Base-by-base conservation (phyloP, 2,888 invertebrate species). In the Microctonus brassicae region DNA sequence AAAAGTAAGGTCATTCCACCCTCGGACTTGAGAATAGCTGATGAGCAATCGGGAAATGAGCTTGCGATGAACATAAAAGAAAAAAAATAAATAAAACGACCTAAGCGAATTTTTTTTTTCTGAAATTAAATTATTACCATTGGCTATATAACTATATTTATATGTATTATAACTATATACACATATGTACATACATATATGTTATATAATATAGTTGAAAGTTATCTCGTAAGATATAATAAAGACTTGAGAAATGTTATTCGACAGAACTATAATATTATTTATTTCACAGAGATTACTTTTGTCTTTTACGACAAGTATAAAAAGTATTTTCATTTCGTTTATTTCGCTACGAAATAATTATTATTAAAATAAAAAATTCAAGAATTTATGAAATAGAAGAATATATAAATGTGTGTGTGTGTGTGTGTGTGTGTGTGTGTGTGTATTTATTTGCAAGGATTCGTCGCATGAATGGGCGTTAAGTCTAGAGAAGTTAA, bases 1-100 rank as follows among this genome's bases (percentile, higher is more conserved):
- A 55, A 55, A 17, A 47, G 47, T 1, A 47, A 66, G 70, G 76
- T 77, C 74, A 73, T 76, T 76, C 68, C 71, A 75, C 74, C 66
- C 69, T 64, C 60, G 73, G 73, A 75, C 73, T 72, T 52, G 64
- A 57, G 70, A 69, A 75, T 69, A 62, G 73, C 69, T 39, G 39
- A 64, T 39, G 73, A 42, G 65, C 6, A 62, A 61, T 42, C n/a
- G 47, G 36, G 20, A 60, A 61, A 26, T 10, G 11, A 26, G 26
- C 29, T 22, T 7, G 17, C 13, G 22, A 22, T 4, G 26, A 39
- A 34, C 24, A 34, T 39, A 9, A 34, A 39, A 1, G 26, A 39
- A 7, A 34, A 3, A 9, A 33, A 39, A 34, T 34, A 10, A 39
- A 52, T 24, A 63, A 26, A 22, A 42, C 47, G 62, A 34, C n/a